Base-by-base conservation (phyloP, 2,113 vertebrate species). In the Lepus europaeus region DNA sequence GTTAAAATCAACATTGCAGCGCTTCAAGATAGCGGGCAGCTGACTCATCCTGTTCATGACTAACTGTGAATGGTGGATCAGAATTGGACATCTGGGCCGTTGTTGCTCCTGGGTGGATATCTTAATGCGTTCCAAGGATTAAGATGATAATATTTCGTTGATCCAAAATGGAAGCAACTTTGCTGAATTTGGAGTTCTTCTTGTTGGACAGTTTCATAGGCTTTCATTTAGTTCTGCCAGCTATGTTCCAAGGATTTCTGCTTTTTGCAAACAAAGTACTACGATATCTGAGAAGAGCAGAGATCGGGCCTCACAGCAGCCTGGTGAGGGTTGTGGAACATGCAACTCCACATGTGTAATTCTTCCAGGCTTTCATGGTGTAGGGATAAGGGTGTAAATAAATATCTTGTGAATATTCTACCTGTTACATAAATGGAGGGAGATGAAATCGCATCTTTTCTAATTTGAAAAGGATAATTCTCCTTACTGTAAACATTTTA, bases 101-200 rank as follows among this genome's bases (percentile, higher is more conserved):
- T 94, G 27, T 39, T 86, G 56, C 56, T 89, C 59, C 33, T 79
- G n/a, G 16, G 5, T 93, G 29, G 10, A 11, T 89, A 89, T 79
- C 25, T 59, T 8, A 66, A 29, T 73, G 19, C 17, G 78, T 90
- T 68, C 59, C 74, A 83, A 78, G 27, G 29, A 16, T 76, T 86
- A 89, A 77, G 45, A 86, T 25, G 1, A 25, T 76, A 25, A 17
- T 81, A 70, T 91, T 72, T 49, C 70, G 49, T 90, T 92, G 9
- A 94, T 82, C 61, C 66, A 59, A 88, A 79, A 87, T 91, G 17
- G 33, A 93, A 94, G 25, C 51, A 89, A 83, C 22, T 74, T 64
- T 33, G 10, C 70, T 86, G 79, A n/a, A 14, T 68, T 91, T 51
- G 5, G 11, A 10, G 6, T 31, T 84, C 27, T 93, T 16, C n/a